These are phyloP conservation scores for Emydoidea blandingii DNA, from an alignment of 2,797 vertebrate genomes.

Conservation along the genomic window DNA sequence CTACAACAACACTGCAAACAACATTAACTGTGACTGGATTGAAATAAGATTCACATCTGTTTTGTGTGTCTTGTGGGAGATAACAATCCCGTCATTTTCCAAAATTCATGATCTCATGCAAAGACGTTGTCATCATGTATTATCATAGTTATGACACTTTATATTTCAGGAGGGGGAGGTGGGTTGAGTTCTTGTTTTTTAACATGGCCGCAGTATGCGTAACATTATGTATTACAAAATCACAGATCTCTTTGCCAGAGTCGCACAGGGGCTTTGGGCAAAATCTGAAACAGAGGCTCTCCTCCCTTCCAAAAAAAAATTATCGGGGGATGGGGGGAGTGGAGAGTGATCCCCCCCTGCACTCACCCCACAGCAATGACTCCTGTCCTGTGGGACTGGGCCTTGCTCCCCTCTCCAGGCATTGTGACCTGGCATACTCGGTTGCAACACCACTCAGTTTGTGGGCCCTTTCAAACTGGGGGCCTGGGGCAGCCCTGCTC, in stretches of 20 bases:
- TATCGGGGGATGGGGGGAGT: rapidly evolving
- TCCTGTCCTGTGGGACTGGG: neutral
- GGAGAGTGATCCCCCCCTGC: neutral
- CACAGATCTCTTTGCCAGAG: neutral
- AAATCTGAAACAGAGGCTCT: neutral
- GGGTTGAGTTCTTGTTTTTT: neutral
- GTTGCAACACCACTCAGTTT: neutral
- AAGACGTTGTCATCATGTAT: neutral
- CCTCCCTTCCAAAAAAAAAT: neutral
- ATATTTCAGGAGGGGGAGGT: neutral
- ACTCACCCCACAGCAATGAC: neutral
- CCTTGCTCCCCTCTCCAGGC: neutral
- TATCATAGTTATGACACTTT: neutral
- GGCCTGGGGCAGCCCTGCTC: neutral
- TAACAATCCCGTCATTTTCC: neutral
- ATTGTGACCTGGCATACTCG: neutral
- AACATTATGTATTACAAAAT: neutral
- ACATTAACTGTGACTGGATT: neutral
- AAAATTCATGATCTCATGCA: neutral
- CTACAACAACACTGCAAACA: neutral
- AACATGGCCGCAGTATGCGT: rapidly evolving
- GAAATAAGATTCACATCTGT: neutral
- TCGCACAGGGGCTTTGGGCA: neutral
- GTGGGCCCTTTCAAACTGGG: neutral
- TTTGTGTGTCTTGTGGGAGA: neutral